A percentile compares a stretch with the other conserved stretches of the same genome.
These are phyloP conservation scores for Campoletis raptor DNA, from an alignment of 2,888 invertebrate species.

Conservation along the genomic window DNA sequence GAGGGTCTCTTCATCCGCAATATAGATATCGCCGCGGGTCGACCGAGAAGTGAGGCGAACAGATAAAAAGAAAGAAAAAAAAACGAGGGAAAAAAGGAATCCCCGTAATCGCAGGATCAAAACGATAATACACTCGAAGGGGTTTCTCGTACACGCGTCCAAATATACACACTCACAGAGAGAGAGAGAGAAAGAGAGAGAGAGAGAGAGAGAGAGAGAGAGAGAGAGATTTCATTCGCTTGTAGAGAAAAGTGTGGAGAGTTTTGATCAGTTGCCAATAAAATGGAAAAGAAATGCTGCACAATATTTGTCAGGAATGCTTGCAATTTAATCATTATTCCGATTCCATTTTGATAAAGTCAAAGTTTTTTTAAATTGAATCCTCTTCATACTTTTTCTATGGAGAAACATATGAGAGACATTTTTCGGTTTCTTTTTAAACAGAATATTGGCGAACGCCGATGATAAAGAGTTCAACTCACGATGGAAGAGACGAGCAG, in stretches of 20 bases:
- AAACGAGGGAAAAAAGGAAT: conserved; percentile 27
- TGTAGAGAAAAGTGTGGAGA: neutral
- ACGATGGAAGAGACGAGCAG: conserved; percentile 66
- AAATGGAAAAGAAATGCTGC: neutral
- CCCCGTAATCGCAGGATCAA: conserved; percentile 59
- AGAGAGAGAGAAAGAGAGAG: too few species aligned
- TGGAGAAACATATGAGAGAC: too few species aligned
- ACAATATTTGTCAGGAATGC: neutral
- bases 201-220: neutral
- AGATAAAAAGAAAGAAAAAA: conserved; percentile 26
- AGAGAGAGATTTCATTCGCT: neutral
- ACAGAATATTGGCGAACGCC: conserved; percentile 26
- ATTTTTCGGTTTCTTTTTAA: neutral
- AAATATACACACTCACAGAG: neutral
- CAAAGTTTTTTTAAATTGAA: too few species aligned
- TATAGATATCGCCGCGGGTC: conserved; percentile 40
- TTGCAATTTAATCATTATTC: neutral
- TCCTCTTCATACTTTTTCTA: too few species aligned
- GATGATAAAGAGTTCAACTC: conserved; percentile 54
- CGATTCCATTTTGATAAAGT: too few species aligned
- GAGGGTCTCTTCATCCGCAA: conserved; percentile 57
- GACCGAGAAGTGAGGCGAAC: conserved; percentile 15
- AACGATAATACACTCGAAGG: conserved; percentile 56
- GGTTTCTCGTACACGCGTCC: conserved; percentile 21
- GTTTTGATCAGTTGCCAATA: conserved; percentile 10